Base-by-base conservation (phyloP, 1,140 invertebrate genomes). In the Cepaea nemoralis region DNA sequence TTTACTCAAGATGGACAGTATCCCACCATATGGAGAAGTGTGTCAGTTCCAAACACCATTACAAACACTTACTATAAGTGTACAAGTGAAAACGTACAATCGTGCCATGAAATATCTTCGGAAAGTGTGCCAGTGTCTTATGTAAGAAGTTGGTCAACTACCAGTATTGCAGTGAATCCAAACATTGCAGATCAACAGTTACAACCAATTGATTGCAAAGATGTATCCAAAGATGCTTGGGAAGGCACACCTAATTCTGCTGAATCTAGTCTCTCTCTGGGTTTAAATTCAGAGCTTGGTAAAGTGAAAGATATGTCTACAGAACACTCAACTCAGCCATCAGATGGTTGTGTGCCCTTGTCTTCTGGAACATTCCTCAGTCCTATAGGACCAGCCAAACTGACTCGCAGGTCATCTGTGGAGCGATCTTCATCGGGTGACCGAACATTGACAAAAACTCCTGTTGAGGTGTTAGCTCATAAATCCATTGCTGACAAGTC, bases 11-110 rank as follows among this genome's bases (percentile, higher is more conserved):
- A 50, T 24, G 39, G 8, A 33, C 33, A 40, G 1, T 42, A 19
- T n/a, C 31, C 31, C 22, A 77, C 42, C 35, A 27, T 45, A 0
- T 69, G n/a, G 63, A 80, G 78, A 45, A 79, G 77, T 69, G 1
- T 79, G 6, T 79, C 77, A 22, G 77, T 55, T 69, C 77, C 77
- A n/a, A 79, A 79, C 48, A 69, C 77, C 33, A 33, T 45, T 42
- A 24, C 59, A 35, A 55, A 77, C n/a, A 39, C 33, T 27, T 59
- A n/a, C 22, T 59, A 59, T n/a, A 19, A 63, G 1, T 31, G 3
- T 19, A 31, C 1, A 16, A 2, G 8, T 27, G 59, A 63, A 31
- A 63, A 63, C 33, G 8, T 24, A 55, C 50, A 14, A 2, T 3
- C 3, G 50, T 14, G 19, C n/a, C n/a, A 31, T 31, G 27, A 31